Evolutionary conservation across 2,797 vertebrate species (phyloP).

Genomic region (Falco berigora): DNA sequence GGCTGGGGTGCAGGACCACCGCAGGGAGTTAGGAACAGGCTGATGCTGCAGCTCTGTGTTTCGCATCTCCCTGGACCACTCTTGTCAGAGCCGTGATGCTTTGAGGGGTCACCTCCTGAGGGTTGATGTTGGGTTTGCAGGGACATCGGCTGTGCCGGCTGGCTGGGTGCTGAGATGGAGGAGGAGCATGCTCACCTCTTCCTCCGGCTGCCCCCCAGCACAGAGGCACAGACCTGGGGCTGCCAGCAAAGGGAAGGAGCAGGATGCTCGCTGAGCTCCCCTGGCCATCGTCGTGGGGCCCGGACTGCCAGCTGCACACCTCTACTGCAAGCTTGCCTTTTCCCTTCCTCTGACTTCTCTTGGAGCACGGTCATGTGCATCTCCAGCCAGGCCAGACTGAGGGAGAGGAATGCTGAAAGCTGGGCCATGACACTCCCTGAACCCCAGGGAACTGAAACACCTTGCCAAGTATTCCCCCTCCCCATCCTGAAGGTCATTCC

Average conservation of each 20-base stretch:
- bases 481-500: neutral
- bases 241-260: neutral
- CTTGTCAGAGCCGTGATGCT: neutral
- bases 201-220: neutral
- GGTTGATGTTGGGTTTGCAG: neutral
- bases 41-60: accelerated
- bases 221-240: too few species aligned
- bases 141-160: neutral
- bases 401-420: neutral
- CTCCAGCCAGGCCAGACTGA: neutral
- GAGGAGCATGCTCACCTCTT: neutral
- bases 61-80: accelerated
- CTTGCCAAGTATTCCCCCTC: neutral
- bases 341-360: neutral
- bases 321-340: neutral
- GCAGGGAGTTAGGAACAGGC: neutral
- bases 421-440: neutral
- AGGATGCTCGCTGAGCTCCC: neutral
- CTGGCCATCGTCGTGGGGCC: neutral
- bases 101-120: neutral
- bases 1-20: accelerated
- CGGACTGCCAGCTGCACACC: neutral
- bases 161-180: neutral
- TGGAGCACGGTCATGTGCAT: neutral
- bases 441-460: neutral